Evolutionary conservation across 2,113 vertebrate species (phyloP).

Genomic region (Periophthalmus modestus): DNA sequence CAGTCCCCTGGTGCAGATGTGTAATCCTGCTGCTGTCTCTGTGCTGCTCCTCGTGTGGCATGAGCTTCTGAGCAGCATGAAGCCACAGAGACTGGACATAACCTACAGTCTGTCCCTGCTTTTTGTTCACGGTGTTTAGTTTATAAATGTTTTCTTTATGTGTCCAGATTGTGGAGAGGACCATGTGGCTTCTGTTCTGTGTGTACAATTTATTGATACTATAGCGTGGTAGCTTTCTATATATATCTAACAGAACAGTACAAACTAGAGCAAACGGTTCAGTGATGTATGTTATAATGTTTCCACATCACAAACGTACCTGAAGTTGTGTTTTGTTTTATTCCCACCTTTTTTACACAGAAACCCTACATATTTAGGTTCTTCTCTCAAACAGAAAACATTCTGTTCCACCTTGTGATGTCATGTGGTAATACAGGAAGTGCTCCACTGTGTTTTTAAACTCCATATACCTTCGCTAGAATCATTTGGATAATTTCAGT

Average conservation of each 20-base stretch:
- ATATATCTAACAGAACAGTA: background rate
- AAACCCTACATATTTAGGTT: too few relatives aligned
- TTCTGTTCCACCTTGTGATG: too few relatives aligned
- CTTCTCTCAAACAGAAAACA: too few relatives aligned
- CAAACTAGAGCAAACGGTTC: background rate
- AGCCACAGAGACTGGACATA: slow-evolving; percentile 1
- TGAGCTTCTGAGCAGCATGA: slow-evolving; percentile 64
- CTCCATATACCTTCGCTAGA: too few relatives aligned
- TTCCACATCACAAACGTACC: too few relatives aligned
- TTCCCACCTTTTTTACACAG: too few relatives aligned
- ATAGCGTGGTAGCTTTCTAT: background rate
- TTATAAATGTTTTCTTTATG: slow-evolving; percentile 8
- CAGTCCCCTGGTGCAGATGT: slow-evolving; percentile 10
- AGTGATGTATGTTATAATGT: too few relatives aligned
- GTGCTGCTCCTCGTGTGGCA: slow-evolving; percentile 60
- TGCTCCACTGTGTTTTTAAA: too few relatives aligned
- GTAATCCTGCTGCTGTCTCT: slow-evolving; percentile 47
- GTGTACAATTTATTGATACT: background rate
- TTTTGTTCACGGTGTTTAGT: slow-evolving; percentile 16
- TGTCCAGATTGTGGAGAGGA: background rate
- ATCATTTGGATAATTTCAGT: too few relatives aligned
- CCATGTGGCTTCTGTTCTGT: background rate
- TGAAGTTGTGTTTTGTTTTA: too few relatives aligned
- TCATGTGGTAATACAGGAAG: too few relatives aligned
- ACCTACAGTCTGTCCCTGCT: slow-evolving; percentile 11